A percentile compares a stretch with the other conserved stretches of the same genome.
These are phyloP conservation scores for Gastrophysa polygoni DNA, from an alignment of 2,888 invertebrate genomes.

Conservation along the genomic window DNA sequence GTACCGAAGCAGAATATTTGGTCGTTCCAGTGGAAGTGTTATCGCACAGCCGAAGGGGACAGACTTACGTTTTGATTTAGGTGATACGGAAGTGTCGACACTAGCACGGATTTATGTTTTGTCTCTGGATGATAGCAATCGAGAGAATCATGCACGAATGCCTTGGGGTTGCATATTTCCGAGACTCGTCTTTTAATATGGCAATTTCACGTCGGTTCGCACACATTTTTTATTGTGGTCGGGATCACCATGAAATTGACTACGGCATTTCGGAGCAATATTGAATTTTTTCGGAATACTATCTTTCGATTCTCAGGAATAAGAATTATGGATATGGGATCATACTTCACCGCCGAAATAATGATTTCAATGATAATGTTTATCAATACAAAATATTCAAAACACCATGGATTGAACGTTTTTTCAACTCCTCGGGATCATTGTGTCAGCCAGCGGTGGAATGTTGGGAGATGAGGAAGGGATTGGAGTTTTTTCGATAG, in stretches of 20 bases:
- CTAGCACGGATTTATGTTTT: slow-evolving; percentile 53
- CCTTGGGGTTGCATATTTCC: slow-evolving; percentile 23
- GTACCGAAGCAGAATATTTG: slow-evolving; percentile 53
- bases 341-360: no score
- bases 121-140: slow-evolving; percentile 41
- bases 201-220: slow-evolving; percentile 10
- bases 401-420: no score
- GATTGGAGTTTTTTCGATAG: no score
- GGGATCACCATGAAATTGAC: not conserved
- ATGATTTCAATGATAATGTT: no score
- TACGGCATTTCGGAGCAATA: not conserved
- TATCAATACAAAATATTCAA: no score
- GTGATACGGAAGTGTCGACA: slow-evolving; percentile 52
- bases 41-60: slow-evolving; percentile 45
- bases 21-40: slow-evolving; percentile 50
- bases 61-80: slow-evolving; percentile 53
- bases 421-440: no score
- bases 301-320: no score
- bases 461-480: no score
- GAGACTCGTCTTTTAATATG: slow-evolving; percentile 18
- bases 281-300: not conserved
- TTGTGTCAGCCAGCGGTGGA: no score
- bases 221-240: not conserved
- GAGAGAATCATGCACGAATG: slow-evolving; percentile 20
- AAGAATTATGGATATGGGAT: no score